Base-by-base conservation (phyloP, 2,797 vertebrate species). In the Pitangus sulphuratus region DNA sequence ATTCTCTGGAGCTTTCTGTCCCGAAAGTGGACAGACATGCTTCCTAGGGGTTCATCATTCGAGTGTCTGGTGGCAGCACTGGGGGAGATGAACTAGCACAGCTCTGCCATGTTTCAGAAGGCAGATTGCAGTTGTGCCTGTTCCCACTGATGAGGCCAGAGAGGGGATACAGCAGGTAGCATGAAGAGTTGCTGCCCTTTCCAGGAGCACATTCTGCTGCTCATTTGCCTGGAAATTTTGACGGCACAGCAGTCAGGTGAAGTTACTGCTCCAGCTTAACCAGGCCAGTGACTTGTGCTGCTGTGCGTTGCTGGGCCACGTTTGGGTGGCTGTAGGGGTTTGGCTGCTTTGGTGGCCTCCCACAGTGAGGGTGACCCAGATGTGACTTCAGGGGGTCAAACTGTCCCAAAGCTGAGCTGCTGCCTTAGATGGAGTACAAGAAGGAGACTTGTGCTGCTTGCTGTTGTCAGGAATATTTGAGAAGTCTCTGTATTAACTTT, bases 251-350 rank as follows among this genome's bases (percentile, higher is more conserved):
- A 16, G 31, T 5, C n/a, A 5, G 50, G 42, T 15, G 31, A 3
- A 30, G 24, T 11, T 26, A 24, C 25, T 11, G 39, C 33, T 40
- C 12, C 16, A 21, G 0, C 24, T 18, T n/a, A 12, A 33, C 6
- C 17, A 20, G 28, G 19, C 28, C 8, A 1, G 12, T n/a, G 21
- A 1, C 25, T 28, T 2, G 8, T 26, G 50, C 24, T n/a, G 7
- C 62, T 50, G 22, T 17, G 21, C 2, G 1, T 45, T 45, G 30
- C 18, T 12, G 0, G 0, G 45, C 14, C 0, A 0, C 3, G 30
- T 14, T 40, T 16, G 40, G 20, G 39, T 26, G 30, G 13, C 45
- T 58, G 48, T 8, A 5, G 60, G 33, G 12, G 19, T 26, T 31
- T 45, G 51, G 15, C 24, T 50, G 66, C 30, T 70, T 21, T 33